Base-by-base conservation (phyloP, 2,797 vertebrate species). In the Valencia hispanica region DNA sequence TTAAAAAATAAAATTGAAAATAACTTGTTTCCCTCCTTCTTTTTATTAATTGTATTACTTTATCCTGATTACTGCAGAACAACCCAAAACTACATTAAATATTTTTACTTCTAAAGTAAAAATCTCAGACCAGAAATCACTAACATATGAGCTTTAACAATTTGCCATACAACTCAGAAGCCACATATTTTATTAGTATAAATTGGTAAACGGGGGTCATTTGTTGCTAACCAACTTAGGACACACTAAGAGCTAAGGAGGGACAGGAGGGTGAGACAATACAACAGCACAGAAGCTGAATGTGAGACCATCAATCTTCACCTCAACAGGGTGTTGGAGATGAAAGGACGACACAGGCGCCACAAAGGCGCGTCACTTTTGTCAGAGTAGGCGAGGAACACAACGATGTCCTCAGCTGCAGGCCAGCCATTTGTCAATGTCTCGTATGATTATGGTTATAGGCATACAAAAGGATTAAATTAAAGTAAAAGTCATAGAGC, bases 361-460 rank as follows among this genome's bases (percentile, higher is more conserved):
- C 93, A 92, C 92, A 88, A 93, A 72, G 94, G 89, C 93, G 88
- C 91, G 91, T 94, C 92, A 93, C 93, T 94, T 94, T 95, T 95
- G 93, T 95, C 88, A 87, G 79, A 91, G 8, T 87, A 88, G 88
- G 79, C 85, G 68, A 92, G 93, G 88, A 87, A 94, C 90, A 89
- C 57, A 85, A 86, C 87, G 83, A 79, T 82, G 90, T 90, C 86
- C 93, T 94, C 81, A 92, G 90, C 89, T 90, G 82, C 30, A 73
- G 79, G 88, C 90, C 79, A 55, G 75, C 77, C 83, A 95, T 95
- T 94, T 94, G 92, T 96, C 94, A 94, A 88, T 89, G 94, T 94
- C 93, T 93, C 72, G 86, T 92, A 84, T 91, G 87, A 91, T 90
- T 88, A 83, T 82, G 81, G 86, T 82, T 84, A 80, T 75, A 78